These are phyloP conservation scores for Polydrusus cervinus DNA, from an alignment of 2,888 invertebrate genomes.

Conservation along the genomic window DNA sequence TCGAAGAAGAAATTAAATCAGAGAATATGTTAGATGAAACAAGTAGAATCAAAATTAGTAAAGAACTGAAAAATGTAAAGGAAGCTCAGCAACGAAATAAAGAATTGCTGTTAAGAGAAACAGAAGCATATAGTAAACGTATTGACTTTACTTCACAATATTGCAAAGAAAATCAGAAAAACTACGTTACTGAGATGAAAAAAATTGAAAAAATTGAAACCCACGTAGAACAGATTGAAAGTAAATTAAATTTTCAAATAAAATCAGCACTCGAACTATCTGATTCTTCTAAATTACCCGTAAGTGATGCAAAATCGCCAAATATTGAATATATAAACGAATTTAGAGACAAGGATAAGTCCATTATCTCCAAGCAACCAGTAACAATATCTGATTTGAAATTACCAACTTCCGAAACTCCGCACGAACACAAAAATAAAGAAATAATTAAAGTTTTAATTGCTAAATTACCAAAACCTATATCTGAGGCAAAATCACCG, in stretches of 20 bases:
- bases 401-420: not conserved
- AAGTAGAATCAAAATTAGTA: conserved; percentile 33
- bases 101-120: conserved; percentile 1
- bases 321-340: not conserved
- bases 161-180: conserved; percentile 2
- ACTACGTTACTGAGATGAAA: not conserved
- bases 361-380: too few relatives aligned
- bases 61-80: conserved; percentile 40
- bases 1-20: conserved; percentile 57
- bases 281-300: not conserved
- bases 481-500: too few relatives aligned
- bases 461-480: too few relatives aligned
- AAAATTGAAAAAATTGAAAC: not conserved
- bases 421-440: not conserved
- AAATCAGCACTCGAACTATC: too few relatives aligned
- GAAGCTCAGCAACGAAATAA: conserved; percentile 32
- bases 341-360: conserved; percentile 7
- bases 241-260: not conserved
- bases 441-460: not conserved
- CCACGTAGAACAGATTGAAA: not conserved
- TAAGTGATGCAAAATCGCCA: not conserved
- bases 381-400: not conserved
- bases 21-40: conserved; percentile 31
- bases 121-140: not conserved
- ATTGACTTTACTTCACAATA: not conserved